Conservation (phyloP, 2,797 vertebrate genomes). For the Pseudochromis fuscus region DNA sequence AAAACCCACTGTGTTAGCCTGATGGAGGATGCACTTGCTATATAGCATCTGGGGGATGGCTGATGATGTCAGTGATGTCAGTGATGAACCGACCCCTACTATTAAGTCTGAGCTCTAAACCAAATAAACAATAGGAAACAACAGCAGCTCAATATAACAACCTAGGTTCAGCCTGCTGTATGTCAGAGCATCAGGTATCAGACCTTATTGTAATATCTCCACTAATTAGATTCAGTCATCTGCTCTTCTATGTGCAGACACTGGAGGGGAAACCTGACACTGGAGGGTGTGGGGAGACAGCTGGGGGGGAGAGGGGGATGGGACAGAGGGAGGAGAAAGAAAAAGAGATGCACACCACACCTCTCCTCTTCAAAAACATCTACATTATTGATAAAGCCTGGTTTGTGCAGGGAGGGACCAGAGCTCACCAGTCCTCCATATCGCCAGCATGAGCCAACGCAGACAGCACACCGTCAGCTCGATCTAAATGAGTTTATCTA, state of each 20-base stretch:
- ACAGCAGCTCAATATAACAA: constrained; percentile 70
- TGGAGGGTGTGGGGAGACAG: constrained; percentile 67
- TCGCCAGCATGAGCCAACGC: constrained; percentile 41
- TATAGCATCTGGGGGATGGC: constrained; percentile 1
- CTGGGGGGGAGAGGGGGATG: constrained; percentile 44
- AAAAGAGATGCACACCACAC: constrained; percentile 73
- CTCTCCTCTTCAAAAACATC: constrained; percentile 82
- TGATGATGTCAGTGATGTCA: constrained; percentile 18
- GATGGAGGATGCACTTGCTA: background rate
- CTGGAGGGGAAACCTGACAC: constrained; percentile 82
- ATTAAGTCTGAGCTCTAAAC: constrained; percentile 43
- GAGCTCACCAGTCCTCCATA: constrained; percentile 46
- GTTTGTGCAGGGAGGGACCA: constrained; percentile 70
- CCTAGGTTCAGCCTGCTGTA: constrained; percentile 72
- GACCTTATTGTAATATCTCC: constrained; percentile 84
- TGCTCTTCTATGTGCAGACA: constrained; percentile 76
- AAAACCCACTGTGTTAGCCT: background rate
- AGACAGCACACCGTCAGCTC: constrained; percentile 16
- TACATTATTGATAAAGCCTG: constrained; percentile 85
- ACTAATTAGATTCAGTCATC: constrained; percentile 85
- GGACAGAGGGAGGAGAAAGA: constrained; percentile 51
- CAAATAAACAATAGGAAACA: constrained; percentile 68
- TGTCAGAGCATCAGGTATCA: constrained; percentile 81
- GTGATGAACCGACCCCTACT: constrained; percentile 25
- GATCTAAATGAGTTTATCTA: constrained; percentile 15